These are phyloP conservation scores for Phataginus tetradactyla DNA, from an alignment of 2,797 vertebrate genomes.

Conservation along the genomic window DNA sequence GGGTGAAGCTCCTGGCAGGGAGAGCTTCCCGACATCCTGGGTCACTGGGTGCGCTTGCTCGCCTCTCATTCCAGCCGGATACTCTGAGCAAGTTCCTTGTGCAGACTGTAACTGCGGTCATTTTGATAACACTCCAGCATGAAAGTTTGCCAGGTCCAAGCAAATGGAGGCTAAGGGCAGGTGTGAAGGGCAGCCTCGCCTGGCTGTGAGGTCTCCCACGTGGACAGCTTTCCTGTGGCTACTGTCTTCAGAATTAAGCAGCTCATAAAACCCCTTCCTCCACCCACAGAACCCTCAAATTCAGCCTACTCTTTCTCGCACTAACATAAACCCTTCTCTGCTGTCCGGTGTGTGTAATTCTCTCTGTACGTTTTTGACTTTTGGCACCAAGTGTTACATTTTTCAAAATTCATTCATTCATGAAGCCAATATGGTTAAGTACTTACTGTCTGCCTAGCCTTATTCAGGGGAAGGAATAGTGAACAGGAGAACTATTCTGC, in stretches of 20 bases:
- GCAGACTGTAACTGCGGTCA: slow-evolving; percentile 77
- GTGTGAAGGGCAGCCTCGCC: slow-evolving; percentile 14
- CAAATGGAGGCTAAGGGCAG: slow-evolving; percentile 61
- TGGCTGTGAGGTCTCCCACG: slow-evolving; percentile 5
- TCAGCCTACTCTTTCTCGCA: not conserved
- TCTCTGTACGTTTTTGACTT: not conserved
- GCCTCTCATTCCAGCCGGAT: slow-evolving; percentile 66
- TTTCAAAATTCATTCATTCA: not conserved
- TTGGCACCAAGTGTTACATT: not conserved
- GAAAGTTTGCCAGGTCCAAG: slow-evolving; percentile 72
- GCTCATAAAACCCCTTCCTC: not conserved
- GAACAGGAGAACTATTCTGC: not conserved
- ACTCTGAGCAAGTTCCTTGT: slow-evolving; percentile 76
- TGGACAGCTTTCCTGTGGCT: not conserved
- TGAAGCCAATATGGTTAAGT: not conserved
- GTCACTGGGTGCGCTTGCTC: slow-evolving; percentile 65
- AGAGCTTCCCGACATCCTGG: slow-evolving; percentile 52
- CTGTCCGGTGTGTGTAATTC: not conserved
- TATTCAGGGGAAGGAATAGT: not conserved
- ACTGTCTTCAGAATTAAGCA: slow-evolving; percentile 9
- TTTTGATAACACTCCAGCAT: slow-evolving; percentile 73
- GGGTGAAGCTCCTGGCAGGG: slow-evolving; percentile 63
- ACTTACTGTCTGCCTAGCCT: not conserved
- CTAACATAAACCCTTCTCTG: not conserved
- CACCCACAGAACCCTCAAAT: not conserved